Percentiles rank a stretch among this genome's conserved stretches.
These are phyloP conservation scores for Lethrus apterus DNA, from an alignment of 1,140 invertebrate species.

Conservation along the genomic window DNA sequence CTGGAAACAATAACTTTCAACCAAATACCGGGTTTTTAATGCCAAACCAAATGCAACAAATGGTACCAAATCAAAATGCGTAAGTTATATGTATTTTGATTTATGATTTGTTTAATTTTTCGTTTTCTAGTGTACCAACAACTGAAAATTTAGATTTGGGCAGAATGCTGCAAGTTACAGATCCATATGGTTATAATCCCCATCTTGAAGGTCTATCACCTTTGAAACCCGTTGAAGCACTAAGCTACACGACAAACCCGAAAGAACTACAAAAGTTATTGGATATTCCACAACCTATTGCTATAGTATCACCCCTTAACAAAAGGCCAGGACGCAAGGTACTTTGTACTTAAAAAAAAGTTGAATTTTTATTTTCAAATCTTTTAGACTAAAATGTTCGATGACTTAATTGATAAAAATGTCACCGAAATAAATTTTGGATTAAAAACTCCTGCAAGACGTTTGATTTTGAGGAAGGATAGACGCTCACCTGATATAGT, in stretches of 20 bases:
- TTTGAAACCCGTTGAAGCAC: slow-evolving; percentile 14
- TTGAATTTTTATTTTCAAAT: no score
- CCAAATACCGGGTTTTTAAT: slow-evolving; percentile 21
- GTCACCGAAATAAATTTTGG: slow-evolving; percentile 1
- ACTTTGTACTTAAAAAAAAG: background rate
- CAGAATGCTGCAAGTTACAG: slow-evolving; percentile 12
- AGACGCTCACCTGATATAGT: no score
- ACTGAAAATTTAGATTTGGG: slow-evolving; percentile 5
- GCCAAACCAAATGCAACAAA: slow-evolving; percentile 20
- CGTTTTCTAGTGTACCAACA: slow-evolving; percentile 5
- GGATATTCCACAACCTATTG: slow-evolving; percentile 1
- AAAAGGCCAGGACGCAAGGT: slow-evolving; percentile 4
- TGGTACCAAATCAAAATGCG: slow-evolving; percentile 14
- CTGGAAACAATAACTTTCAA: slow-evolving; percentile 17
- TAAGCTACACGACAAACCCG: slow-evolving; percentile 24
- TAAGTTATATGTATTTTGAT: slow-evolving; percentile 9
- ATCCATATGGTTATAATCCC: slow-evolving; percentile 19
- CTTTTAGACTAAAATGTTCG: no score
- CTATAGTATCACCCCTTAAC: background rate
- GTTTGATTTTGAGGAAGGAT: slow-evolving; percentile 11
- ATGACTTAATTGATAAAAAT: background rate
- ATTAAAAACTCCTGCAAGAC: slow-evolving; percentile 5
- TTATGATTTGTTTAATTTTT: background rate
- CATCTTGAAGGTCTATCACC: slow-evolving; percentile 16
- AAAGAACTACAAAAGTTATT: slow-evolving; percentile 17